Percentiles rank a stretch among this genome's conserved stretches.
These are phyloP conservation scores for Microdon myrmicae DNA, from an alignment of 2,888 invertebrate genomes.

Conservation along the genomic window DNA sequence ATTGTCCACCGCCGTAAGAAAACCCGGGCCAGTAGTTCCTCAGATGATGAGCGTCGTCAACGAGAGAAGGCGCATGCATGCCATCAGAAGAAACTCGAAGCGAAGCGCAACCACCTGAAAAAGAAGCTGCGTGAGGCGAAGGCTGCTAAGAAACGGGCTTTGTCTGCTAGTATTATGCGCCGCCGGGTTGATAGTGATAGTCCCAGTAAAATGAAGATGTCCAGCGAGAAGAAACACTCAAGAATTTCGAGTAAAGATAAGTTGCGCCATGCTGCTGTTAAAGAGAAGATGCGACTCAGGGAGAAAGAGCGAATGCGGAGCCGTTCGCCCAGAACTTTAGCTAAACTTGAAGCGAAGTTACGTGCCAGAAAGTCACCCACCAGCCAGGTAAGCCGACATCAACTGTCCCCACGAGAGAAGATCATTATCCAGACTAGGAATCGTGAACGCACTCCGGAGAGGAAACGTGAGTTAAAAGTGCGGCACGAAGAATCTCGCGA, in stretches of 20 bases:
- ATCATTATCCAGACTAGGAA: slow-evolving; percentile 64
- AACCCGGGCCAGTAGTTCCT: slow-evolving; percentile 73
- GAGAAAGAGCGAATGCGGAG: slow-evolving; percentile 67
- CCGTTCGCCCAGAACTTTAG: slow-evolving; percentile 65
- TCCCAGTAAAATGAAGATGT: slow-evolving; percentile 60
- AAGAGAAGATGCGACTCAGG: slow-evolving; percentile 66
- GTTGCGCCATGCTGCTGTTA: slow-evolving; percentile 64
- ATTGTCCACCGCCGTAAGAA: slow-evolving; percentile 67
- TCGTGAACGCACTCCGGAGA: slow-evolving; percentile 63
- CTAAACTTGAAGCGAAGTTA: slow-evolving; percentile 68
- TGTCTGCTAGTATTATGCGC: slow-evolving; percentile 56
- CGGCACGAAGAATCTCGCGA: slow-evolving; percentile 68
- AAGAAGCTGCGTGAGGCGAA: slow-evolving; percentile 65
- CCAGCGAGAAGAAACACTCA: slow-evolving; percentile 61
- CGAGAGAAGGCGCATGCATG: slow-evolving; percentile 64
- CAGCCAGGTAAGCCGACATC: slow-evolving; percentile 67
- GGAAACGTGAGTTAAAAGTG: slow-evolving; percentile 61
- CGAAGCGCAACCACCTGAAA: slow-evolving; percentile 64
- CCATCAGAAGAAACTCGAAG: slow-evolving; percentile 64
- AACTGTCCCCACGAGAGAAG: slow-evolving; percentile 64
- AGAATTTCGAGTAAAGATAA: slow-evolving; percentile 62
- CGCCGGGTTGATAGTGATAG: slow-evolving; percentile 61
- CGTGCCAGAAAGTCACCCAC: slow-evolving; percentile 67
- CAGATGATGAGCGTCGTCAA: slow-evolving; percentile 67
- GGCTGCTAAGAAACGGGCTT: slow-evolving; percentile 60